Conservation (phyloP, 2,113 vertebrate genomes). For the Catharus fuscescens region DNA sequence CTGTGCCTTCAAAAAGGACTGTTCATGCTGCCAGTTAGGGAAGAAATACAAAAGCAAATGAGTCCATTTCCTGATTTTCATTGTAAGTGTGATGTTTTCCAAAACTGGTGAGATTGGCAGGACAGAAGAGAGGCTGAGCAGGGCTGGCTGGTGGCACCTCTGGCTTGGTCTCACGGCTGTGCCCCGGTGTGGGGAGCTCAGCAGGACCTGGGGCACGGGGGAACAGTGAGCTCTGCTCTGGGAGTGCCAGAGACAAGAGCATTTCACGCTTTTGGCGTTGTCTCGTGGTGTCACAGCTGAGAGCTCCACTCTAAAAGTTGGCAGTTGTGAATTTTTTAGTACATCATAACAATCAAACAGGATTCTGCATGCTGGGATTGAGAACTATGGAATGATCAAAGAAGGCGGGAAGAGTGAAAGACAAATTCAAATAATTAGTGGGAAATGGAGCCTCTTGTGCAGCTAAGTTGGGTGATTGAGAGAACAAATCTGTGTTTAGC, state of each 20-base stretch:
- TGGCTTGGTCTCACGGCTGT: not conserved
- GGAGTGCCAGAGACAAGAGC: not conserved
- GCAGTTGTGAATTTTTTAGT: conserved; percentile 38
- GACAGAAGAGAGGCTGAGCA: not conserved
- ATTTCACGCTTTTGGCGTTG: not conserved
- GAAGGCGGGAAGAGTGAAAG: conserved; percentile 17
- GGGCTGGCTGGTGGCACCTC: fast-evolving
- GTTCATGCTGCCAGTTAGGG: not conserved
- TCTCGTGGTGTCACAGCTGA: conserved; percentile 10
- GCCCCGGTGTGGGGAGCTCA: not conserved
- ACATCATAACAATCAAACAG: conserved; percentile 6
- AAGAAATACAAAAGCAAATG: not conserved
- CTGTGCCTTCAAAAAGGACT: not conserved
- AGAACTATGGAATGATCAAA: conserved; percentile 34
- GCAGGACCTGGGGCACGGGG: not conserved
- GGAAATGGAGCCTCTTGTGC: not conserved
- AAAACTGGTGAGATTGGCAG: too few species aligned
- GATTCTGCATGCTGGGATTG: not conserved
- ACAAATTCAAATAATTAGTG: conserved; percentile 3
- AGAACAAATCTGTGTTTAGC: conserved; percentile 31
- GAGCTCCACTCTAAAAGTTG: conserved; percentile 5
- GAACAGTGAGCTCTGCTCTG: not conserved
- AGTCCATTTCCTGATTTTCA: not conserved
- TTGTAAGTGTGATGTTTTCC: too few species aligned
- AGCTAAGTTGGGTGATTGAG: not conserved